Percentiles rank a stretch among this genome's conserved stretches.
phyloP scores from a whole-genome alignment of 2,113 vertebrate genomes.

The Tragelaphus scriptus region DNA sequence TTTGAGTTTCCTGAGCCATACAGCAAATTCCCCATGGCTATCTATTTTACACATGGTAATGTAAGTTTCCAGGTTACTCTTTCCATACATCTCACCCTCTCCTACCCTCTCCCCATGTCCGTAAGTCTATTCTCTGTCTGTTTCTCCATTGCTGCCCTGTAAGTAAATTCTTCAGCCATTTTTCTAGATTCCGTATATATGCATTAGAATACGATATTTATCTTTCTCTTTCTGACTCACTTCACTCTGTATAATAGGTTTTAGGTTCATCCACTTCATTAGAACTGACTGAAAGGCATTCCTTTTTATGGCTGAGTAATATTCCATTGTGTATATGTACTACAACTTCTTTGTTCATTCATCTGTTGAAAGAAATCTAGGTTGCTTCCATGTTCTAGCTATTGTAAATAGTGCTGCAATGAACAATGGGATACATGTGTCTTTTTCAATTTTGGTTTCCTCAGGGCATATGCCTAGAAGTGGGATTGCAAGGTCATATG shows the following conservation, averaged over 20 bases:
- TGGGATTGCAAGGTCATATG: background rate
- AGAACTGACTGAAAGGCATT: background rate
- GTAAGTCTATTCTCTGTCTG: background rate
- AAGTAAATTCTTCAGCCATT: background rate
- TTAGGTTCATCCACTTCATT: background rate
- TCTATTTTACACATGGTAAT: background rate
- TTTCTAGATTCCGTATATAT: background rate
- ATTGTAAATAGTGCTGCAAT: background rate
- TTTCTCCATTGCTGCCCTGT: background rate
- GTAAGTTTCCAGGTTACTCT: background rate
- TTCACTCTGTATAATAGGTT: background rate
- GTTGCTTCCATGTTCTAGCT: background rate
- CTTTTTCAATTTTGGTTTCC: background rate
- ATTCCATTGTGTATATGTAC: background rate
- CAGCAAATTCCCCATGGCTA: background rate
- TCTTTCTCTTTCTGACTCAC: background rate
- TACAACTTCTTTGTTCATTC: background rate
- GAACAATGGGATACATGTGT: background rate
- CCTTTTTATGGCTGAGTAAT: background rate
- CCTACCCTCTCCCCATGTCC: background rate
- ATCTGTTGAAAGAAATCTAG: rapidly evolving
- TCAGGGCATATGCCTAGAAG: background rate
- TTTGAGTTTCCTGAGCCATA: background rate
- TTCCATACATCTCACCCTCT: background rate
- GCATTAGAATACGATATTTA: background rate